These are phyloP conservation scores for Melanchra persicariae DNA, from an alignment of 2,888 invertebrate species.

Conservation along the genomic window DNA sequence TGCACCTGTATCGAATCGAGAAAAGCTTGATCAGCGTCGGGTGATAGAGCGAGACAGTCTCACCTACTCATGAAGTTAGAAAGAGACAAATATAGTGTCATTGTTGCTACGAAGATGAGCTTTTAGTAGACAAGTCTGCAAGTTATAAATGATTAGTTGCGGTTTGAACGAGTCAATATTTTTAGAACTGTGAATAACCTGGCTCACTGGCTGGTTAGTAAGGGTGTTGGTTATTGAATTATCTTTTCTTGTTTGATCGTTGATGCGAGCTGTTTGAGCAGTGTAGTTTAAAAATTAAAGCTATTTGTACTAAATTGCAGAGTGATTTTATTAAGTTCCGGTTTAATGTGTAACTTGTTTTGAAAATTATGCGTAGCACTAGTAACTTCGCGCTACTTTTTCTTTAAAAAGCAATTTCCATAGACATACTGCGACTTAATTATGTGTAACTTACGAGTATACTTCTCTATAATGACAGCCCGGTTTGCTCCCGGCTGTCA, in stretches of 20 bases:
- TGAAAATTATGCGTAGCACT: not conserved
- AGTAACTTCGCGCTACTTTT: not conserved
- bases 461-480: no score
- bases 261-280: not conserved
- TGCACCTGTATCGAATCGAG: conserved; percentile 67
- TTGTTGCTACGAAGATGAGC: conserved; percentile 48
- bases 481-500: no score
- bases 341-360: not conserved
- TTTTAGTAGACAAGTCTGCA: conserved; percentile 66
- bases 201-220: not conserved
- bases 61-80: conserved; percentile 19
- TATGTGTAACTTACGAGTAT: no score
- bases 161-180: conserved; percentile 37
- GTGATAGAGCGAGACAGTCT: conserved; percentile 43
- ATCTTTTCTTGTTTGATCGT: not conserved
- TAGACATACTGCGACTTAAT: no score
- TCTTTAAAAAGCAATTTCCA: not conserved
- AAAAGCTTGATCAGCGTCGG: conserved; percentile 66
- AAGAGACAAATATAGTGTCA: conserved; percentile 40
- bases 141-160: conserved; percentile 45
- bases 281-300: not conserved
- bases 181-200: conserved; percentile 38
- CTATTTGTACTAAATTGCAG: no score
- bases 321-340: not conserved
- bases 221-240: conserved; percentile 12